A percentile compares a stretch with the other conserved stretches of the same genome.
These are phyloP conservation scores for Doryteuthis pealeii DNA, from an alignment of 1,140 invertebrate species.

Conservation along the genomic window DNA sequence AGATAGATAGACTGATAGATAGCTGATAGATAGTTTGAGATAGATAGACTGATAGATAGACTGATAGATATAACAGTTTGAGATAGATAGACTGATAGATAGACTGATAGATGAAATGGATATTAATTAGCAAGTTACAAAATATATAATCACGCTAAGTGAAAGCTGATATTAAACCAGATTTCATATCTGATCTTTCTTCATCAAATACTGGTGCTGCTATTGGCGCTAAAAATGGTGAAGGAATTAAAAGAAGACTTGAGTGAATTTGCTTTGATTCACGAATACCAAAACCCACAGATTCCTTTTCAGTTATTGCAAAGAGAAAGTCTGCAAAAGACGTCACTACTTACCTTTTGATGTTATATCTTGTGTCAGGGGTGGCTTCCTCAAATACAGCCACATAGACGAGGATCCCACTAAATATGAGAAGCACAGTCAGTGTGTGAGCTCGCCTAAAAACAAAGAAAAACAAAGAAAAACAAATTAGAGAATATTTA, in stretches of 20 bases:
- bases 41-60: background rate
- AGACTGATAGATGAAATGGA: background rate
- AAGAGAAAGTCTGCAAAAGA: too few relatives aligned
- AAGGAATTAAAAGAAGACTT: too few relatives aligned
- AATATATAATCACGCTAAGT: too few relatives aligned
- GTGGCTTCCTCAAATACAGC: constrained; percentile 60
- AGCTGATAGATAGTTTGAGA: background rate
- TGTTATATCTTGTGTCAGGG: constrained; percentile 61
- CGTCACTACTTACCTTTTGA: constrained; percentile 58
- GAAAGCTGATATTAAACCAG: too few relatives aligned
- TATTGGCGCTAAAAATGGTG: too few relatives aligned
- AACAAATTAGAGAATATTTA: constrained; percentile 10
- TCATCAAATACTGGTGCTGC: too few relatives aligned
- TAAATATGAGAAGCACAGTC: constrained; percentile 61
- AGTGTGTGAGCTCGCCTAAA: constrained; percentile 65
- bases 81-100: background rate
- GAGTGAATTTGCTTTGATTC: too few relatives aligned
- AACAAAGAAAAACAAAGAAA: constrained; percentile 27
- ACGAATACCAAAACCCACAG: too few relatives aligned
- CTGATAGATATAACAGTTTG: too few relatives aligned
- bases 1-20: background rate
- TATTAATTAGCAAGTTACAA: too few relatives aligned
- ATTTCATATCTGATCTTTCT: too few relatives aligned
- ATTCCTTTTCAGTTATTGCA: too few relatives aligned
- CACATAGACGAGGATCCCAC: constrained; percentile 62